phyloP scores from a whole-genome alignment of 2,113 vertebrate genomes.

The Ahaetulla prasina region DNA sequence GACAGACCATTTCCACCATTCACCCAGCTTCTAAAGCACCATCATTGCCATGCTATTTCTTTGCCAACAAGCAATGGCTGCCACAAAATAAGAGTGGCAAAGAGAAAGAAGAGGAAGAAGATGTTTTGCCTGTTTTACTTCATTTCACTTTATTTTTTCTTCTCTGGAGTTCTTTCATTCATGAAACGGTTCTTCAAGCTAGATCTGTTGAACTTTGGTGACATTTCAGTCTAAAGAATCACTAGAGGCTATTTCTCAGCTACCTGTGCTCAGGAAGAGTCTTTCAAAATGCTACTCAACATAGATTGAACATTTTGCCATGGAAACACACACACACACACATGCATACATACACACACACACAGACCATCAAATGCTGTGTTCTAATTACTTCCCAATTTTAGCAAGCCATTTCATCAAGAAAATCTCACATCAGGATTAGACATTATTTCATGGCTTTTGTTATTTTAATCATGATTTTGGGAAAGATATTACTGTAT shows the following conservation, averaged over 20 bases:
- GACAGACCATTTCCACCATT: not conserved
- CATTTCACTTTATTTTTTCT: not conserved
- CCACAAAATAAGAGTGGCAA: not conserved
- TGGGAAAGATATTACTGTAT: conserved; percentile 51
- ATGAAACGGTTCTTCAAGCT: not conserved
- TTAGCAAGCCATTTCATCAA: conserved; percentile 60
- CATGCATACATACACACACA: not conserved
- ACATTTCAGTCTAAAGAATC: not conserved
- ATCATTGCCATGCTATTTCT: not conserved
- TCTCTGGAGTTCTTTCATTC: not conserved
- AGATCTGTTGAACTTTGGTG: not conserved
- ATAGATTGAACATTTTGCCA: conserved; percentile 49
- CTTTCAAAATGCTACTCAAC: conserved; percentile 31
- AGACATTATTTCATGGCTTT: conserved; percentile 52
- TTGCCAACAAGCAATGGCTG: not conserved
- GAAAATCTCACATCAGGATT: conserved; percentile 54
- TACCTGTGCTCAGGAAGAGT: not conserved
- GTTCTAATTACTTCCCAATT: conserved; percentile 63
- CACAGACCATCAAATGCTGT: conserved; percentile 58
- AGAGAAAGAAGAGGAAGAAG: not conserved
- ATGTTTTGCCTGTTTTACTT: not conserved
- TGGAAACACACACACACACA: conserved; percentile 20
- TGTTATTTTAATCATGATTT: conserved; percentile 63
- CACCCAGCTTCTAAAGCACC: not conserved
- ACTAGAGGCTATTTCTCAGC: not conserved